These are phyloP conservation scores for Caenorhabditis brenneri DNA, from an alignment of 1,140 invertebrate genomes.

Conservation along the genomic window DNA sequence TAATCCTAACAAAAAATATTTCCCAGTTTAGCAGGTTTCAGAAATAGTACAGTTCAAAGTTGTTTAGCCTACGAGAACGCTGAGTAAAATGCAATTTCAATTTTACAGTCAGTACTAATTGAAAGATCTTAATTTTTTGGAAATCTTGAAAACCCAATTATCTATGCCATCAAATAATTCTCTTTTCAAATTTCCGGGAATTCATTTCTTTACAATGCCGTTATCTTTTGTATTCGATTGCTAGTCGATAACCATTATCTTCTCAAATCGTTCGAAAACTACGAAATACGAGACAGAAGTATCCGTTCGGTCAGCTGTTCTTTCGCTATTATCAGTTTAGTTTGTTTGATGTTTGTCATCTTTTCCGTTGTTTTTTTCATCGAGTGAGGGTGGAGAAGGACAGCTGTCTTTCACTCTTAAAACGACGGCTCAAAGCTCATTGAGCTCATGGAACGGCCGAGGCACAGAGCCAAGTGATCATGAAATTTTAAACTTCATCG, in stretches of 20 bases:
- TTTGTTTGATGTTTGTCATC: conserved; percentile 28
- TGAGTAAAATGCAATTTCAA: no score
- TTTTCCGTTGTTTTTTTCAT: background rate
- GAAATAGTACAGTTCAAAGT: no score
- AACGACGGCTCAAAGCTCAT: conserved; percentile 56
- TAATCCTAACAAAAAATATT: no score
- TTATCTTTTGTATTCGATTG: background rate
- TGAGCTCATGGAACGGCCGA: background rate
- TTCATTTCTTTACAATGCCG: background rate
- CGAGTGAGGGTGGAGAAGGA: conserved; percentile 13
- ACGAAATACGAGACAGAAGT: conserved; percentile 22
- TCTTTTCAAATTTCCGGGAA: no score
- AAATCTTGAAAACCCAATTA: no score
- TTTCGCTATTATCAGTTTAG: conserved; percentile 22
- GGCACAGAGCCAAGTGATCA: conserved; percentile 45
- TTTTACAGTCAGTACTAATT: no score
- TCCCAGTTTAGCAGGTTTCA: no score
- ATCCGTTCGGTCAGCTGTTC: conserved; percentile 28
- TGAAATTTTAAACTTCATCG: conserved; percentile 16
- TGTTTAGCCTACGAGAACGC: no score
- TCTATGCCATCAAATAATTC: no score
- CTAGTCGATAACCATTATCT: background rate
- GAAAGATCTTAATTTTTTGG: no score
- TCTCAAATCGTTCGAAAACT: background rate
- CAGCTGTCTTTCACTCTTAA: conserved; percentile 43